Conservation (phyloP, 1,140 invertebrate species). For the Pseudomyrmex pallidus region DNA sequence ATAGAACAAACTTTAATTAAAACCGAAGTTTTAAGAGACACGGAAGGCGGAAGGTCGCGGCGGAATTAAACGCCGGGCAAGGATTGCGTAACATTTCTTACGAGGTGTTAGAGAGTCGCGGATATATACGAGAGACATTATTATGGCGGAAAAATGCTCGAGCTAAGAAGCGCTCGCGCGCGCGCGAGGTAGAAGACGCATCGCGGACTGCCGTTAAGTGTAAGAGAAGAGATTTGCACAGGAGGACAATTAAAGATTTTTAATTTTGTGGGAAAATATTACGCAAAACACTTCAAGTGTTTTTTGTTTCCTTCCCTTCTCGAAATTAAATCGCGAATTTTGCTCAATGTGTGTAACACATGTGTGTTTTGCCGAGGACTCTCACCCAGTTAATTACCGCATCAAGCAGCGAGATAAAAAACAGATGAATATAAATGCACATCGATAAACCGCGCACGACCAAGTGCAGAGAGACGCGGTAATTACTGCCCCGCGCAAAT, state of each 20-base stretch:
- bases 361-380: not conserved
- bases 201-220: conserved; percentile 18
- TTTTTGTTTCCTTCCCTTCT: too few relatives aligned
- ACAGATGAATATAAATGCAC: conserved; percentile 29
- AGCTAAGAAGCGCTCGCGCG: too few relatives aligned
- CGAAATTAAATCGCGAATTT: not conserved
- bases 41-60: conserved; percentile 35
- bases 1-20: conserved; percentile 74
- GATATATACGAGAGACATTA: conserved; percentile 37
- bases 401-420: conserved; percentile 5
- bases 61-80: conserved; percentile 57
- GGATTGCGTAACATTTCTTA: conserved; percentile 58
- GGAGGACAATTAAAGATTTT: not conserved
- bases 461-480: not conserved
- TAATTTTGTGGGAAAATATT: conserved; percentile 2
- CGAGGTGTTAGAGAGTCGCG: conserved; percentile 26
- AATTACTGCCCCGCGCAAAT: conserved; percentile 20
- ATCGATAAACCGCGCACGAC: not conserved
- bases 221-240: not conserved
- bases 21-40: conserved; percentile 63
- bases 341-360: not conserved
- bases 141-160: conserved; percentile 16
- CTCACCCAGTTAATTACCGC: conserved; percentile 1
- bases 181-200: not conserved
- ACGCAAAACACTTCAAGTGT: not conserved